Evolutionary conservation across 2,113 vertebrate species (phyloP), one percentile per base, ranked within the genome.

Genomic region (Rana temporaria): DNA sequence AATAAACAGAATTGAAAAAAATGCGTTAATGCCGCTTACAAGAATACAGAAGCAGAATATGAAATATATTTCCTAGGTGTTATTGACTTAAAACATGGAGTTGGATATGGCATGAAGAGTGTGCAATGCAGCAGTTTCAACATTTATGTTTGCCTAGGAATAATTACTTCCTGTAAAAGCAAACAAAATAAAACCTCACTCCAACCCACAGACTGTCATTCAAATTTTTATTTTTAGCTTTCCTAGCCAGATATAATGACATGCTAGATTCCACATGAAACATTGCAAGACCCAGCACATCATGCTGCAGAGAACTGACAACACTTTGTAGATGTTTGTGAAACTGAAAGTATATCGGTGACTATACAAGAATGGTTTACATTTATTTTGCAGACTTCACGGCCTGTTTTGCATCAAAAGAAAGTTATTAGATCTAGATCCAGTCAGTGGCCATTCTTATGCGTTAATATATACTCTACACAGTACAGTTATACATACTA

Each of bases 141-240:
- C 71, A 75, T 22, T 75, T 24, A n/a, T 38, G 56, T 75, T 79
- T 66, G 19, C 65, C 77, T 79, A 69, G 64, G 52, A 81, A 81
- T 62, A 65, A 52, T 70, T 48, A 81, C 57, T 73, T 73, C 69
- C 69, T 72, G 69, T n/a, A 72, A 73, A 72, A 34, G 69, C 59
- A 73, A 65, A 81, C 69, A 73, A 81, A 81, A 72, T 53, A 73
- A 56, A 68, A 72, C 60, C 59, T 65, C 59, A n/a, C 60, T 81
- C n/a, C 12, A 73, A 72, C 79, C 69, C 79, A 73, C 59, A 81
- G 79, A 55, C 59, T 68, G 77, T 68, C 77, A 64, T 81, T 81
- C 66, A 62, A 60, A 52, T 22, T 80, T 69, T 63, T 80, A 81
- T 81, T 81, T 81, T 81, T 73, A 81, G 79, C 16, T 65, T 53